These are phyloP conservation scores for Pterostichus niger DNA, from an alignment of 2,888 invertebrate species.

Conservation along the genomic window DNA sequence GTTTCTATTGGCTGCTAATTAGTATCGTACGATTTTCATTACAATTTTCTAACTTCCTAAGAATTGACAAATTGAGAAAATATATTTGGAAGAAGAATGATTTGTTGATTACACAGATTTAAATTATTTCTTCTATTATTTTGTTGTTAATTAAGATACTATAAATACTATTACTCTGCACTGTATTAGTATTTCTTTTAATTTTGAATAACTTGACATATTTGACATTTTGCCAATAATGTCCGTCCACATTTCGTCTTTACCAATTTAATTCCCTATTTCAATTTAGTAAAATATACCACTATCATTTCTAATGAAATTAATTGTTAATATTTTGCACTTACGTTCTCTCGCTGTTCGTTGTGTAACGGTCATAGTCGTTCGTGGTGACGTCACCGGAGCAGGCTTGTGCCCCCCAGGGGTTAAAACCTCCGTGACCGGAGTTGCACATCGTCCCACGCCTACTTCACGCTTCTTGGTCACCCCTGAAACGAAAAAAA, in stretches of 20 bases:
- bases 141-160: too few relatives aligned
- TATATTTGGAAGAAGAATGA: too few relatives aligned
- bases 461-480: conserved; percentile 73
- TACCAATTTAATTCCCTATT: too few relatives aligned
- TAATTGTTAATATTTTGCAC: conserved; percentile 9
- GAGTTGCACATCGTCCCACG: conserved; percentile 68
- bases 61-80: too few relatives aligned
- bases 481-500: conserved; percentile 72
- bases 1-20: too few relatives aligned
- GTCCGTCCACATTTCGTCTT: too few relatives aligned
- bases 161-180: too few relatives aligned
- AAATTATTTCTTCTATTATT: too few relatives aligned
- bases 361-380: conserved; percentile 24
- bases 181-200: too few relatives aligned
- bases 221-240: background rate
- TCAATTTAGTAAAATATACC: background rate
- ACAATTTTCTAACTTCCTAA: too few relatives aligned
- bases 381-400: conserved; percentile 50
- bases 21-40: too few relatives aligned
- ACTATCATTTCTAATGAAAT: background rate
- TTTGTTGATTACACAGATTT: too few relatives aligned
- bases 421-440: conserved; percentile 62
- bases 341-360: conserved; percentile 57
- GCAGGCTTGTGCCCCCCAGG: conserved; percentile 58
- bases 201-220: background rate